Percentiles rank a stretch among this genome's conserved stretches.
These are phyloP conservation scores for Drosophila neonasuta DNA, from an alignment of 2,888 invertebrate genomes.

Conservation along the genomic window DNA sequence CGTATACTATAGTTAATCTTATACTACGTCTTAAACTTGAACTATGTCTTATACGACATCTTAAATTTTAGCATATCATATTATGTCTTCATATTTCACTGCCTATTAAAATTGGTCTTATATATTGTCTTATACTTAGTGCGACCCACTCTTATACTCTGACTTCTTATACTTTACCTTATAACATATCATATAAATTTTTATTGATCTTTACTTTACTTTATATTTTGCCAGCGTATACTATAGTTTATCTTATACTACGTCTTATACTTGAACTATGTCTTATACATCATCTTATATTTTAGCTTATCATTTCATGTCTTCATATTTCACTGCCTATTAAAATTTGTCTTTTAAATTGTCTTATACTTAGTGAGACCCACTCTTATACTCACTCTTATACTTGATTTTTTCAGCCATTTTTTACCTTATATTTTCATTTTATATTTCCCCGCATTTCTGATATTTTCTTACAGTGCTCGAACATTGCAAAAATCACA, in stretches of 20 bases:
- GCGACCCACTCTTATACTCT: not conserved
- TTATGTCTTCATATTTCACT: too few relatives aligned
- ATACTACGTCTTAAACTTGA: not conserved
- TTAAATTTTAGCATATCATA: not conserved
- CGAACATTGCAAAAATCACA: constrained; percentile 38
- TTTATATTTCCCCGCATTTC: not conserved
- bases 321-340: too few relatives aligned
- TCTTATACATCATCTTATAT: constrained; percentile 1
- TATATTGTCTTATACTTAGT: not conserved
- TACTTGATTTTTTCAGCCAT: not conserved
- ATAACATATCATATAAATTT: too few relatives aligned
- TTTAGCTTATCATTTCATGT: not conserved
- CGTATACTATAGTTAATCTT: not conserved
- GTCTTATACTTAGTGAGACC: not conserved
- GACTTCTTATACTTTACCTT: constrained; percentile 1
- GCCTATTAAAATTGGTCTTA: not conserved
- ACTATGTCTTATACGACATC: not conserved
- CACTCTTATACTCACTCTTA: constrained; percentile 4
- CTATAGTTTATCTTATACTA: not conserved
- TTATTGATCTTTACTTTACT: too few relatives aligned
- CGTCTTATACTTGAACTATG: not conserved
- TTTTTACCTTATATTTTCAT: too few relatives aligned
- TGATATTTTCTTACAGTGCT: constrained; percentile 28
- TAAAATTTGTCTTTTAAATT: not conserved
- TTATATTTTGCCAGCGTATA: too few relatives aligned